Percentiles rank a stretch among this genome's conserved stretches.
Conservation (phyloP, 2,888 invertebrate genomes). For the Euzophera pinguis region DNA sequence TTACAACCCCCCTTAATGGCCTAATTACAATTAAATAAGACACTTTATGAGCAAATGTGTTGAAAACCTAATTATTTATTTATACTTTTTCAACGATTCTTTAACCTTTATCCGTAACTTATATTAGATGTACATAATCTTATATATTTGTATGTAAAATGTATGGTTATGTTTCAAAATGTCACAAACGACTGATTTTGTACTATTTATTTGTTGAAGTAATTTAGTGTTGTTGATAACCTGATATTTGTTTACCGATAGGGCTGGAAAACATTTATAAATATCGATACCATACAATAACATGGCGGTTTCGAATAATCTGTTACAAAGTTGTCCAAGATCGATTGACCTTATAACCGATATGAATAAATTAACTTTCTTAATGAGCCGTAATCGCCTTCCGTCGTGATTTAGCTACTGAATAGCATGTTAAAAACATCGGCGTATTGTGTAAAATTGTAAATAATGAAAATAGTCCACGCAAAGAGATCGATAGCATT, state of each 20-base stretch:
- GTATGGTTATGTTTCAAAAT: neutral
- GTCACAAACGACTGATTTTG: conserved; percentile 19
- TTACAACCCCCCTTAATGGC: too few species aligned
- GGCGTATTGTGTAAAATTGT: too few species aligned
- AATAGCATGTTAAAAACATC: too few species aligned
- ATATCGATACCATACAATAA: neutral
- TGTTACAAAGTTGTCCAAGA: too few species aligned
- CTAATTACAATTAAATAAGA: too few species aligned
- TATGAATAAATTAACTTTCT: too few species aligned
- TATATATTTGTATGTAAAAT: conserved; percentile 13
- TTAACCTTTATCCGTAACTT: conserved; percentile 14
- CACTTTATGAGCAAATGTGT: neutral
- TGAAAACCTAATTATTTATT: neutral
- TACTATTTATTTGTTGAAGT: conserved; percentile 17
- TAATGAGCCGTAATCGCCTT: too few species aligned
- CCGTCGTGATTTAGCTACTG: too few species aligned
- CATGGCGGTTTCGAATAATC: too few species aligned
- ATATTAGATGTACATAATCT: conserved; percentile 18
- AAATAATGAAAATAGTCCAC: too few species aligned
- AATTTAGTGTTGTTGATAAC: neutral
- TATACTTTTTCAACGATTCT: conserved; percentile 10
- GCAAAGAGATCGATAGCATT: too few species aligned
- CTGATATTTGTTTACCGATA: neutral
- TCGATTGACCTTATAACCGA: too few species aligned
- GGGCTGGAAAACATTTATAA: neutral